Conservation (phyloP, 2,797 vertebrate species). For the Moxostoma hubbsi region DNA sequence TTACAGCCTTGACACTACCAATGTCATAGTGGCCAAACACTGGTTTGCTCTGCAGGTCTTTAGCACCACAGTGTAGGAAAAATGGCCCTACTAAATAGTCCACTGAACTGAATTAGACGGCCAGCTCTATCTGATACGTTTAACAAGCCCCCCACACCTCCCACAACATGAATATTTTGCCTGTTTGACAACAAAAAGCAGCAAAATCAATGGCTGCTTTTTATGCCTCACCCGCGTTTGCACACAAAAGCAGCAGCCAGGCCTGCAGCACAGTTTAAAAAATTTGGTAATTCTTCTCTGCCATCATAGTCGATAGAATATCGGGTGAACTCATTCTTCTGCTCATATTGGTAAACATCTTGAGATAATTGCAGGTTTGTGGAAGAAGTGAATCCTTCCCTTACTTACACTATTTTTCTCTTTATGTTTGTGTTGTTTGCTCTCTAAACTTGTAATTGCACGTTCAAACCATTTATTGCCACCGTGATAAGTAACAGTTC, state of each 20-base stretch:
- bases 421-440: neutral
- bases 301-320: constrained; percentile 62
- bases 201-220: constrained; percentile 63
- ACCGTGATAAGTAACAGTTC: neutral
- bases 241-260: constrained; percentile 10
- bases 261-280: constrained; percentile 22
- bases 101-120: constrained; percentile 66
- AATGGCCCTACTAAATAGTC: constrained; percentile 57
- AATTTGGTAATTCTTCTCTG: constrained; percentile 56
- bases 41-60: constrained; percentile 21
- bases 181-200: constrained; percentile 59
- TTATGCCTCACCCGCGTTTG: constrained; percentile 53
- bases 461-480: too few species aligned
- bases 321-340: neutral
- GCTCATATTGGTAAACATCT: constrained; percentile 23
- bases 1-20: too few species aligned
- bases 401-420: neutral
- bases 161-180: constrained; percentile 65
- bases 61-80: constrained; percentile 1
- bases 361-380: constrained; percentile 29
- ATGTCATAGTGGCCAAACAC: too few species aligned
- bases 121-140: constrained; percentile 59
- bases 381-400: constrained; percentile 10
- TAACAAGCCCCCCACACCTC: constrained; percentile 60
- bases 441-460: too few species aligned